Evolutionary conservation across 2,797 vertebrate species (phyloP).

Genomic region (Takifugu ocellatus): DNA sequence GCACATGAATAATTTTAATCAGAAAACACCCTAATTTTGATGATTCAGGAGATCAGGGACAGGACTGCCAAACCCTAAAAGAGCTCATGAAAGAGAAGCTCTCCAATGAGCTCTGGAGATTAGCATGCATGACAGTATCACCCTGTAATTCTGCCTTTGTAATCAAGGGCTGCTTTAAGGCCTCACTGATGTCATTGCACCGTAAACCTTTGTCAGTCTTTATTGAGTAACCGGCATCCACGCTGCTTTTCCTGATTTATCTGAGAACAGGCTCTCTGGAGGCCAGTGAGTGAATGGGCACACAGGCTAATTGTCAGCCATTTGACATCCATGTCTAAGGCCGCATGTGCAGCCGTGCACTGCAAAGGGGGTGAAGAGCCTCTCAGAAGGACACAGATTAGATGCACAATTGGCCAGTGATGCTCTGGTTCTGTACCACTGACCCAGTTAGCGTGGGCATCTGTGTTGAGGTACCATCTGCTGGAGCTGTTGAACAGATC

Average conservation of each 20-base stretch:
- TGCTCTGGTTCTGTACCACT: slow-evolving; percentile 58
- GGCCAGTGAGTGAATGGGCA: slow-evolving; percentile 47
- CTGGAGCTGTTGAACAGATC: slow-evolving; percentile 6
- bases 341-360: slow-evolving; percentile 65
- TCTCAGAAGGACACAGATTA: slow-evolving; percentile 66
- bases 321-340: slow-evolving; percentile 70
- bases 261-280: slow-evolving; percentile 39
- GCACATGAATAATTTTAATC: too few relatives aligned
- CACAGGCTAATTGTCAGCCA: slow-evolving; percentile 59
- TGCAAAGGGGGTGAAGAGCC: slow-evolving; percentile 44
- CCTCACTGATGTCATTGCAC: too few relatives aligned
- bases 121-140: too few relatives aligned
- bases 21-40: too few relatives aligned
- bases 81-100: too few relatives aligned
- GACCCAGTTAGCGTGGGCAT: slow-evolving; percentile 63
- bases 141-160: too few relatives aligned
- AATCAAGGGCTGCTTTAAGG: too few relatives aligned
- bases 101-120: too few relatives aligned
- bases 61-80: too few relatives aligned
- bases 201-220: too few relatives aligned
- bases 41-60: too few relatives aligned
- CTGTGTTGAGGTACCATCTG: slow-evolving; percentile 37
- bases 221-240: too few relatives aligned
- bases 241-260: slow-evolving; percentile 12
- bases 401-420: slow-evolving; percentile 56